Evolutionary conservation across 2,113 vertebrate species (phyloP).

Genomic region (Tor tambroides): DNA sequence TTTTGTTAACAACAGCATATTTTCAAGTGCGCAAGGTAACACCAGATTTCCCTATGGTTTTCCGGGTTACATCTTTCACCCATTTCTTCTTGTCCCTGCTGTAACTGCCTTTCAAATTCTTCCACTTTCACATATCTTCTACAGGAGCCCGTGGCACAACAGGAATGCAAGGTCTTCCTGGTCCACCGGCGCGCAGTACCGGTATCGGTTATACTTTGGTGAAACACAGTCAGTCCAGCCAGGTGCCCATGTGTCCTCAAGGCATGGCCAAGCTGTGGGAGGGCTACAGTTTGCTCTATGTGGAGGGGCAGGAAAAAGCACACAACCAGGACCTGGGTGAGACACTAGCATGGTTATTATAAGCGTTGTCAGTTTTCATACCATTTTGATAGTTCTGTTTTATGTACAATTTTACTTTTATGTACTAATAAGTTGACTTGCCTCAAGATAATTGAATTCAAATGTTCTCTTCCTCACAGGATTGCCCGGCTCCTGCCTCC

Average conservation of each 20-base stretch:
- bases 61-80: background rate
- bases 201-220: constrained; percentile 85
- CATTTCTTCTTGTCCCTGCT: background rate
- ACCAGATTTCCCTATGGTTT: background rate
- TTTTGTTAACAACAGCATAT: background rate
- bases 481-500: constrained; percentile 92
- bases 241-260: constrained; percentile 87
- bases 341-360: constrained; percentile 16
- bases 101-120: constrained; percentile 23
- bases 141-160: constrained; percentile 68
- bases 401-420: too few species aligned
- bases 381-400: background rate
- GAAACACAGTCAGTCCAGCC: constrained; percentile 90
- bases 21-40: background rate
- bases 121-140: background rate
- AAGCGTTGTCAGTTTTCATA: background rate
- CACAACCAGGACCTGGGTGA: constrained; percentile 96
- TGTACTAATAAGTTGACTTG: background rate
- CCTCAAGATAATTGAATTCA: background rate
- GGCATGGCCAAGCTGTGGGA: constrained; percentile 93
- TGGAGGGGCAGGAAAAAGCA: constrained; percentile 95
- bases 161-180: constrained; percentile 75
- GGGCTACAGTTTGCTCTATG: constrained; percentile 91
- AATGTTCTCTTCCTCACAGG: constrained; percentile 72
- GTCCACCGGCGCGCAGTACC: constrained; percentile 75